Base-by-base conservation (phyloP, 2,888 invertebrate genomes). In the Eudemis profundana region DNA sequence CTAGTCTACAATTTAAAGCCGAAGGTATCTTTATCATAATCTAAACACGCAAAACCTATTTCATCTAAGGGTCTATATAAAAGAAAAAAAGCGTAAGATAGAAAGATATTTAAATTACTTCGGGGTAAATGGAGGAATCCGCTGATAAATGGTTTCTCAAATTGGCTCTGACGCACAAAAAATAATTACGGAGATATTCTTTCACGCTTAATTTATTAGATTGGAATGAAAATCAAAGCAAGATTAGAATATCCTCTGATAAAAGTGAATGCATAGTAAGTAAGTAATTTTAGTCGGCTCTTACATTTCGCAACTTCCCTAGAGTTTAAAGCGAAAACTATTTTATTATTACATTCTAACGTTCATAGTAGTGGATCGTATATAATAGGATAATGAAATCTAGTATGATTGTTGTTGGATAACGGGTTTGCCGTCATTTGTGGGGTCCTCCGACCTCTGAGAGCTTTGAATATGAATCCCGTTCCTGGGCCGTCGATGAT, bases 141-240 rank as follows among this genome's bases (percentile, higher is more conserved):
- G 38, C 57, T 62, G 66, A 67, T 23, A 57, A 66, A 67, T 67
- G 38, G 66, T 57, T 46, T 53, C 17, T 29, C 42, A 57, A 67
- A 67, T 67, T 62, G 66, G 27, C 21, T 56, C 38, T 21, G 62
- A 59, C 54, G 42, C 33, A 17, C 56, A 38, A 62, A 57, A 60
- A 62, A 62, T 62, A 57, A 62, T 67, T 67, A 67, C 23, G 46
- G 23, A 36, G n/a, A 66, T 23, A 61, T 61, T 61, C 19, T 57
- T 61, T 44, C 38, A 19, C 49, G 61, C 61, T 8, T 3, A 23
- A 51, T 51, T 38, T 64, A 51, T 59, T 44, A 51, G n/a, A 42
- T 42, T 15, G 36, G n/a, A 36, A 17, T 38, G n/a, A 12, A 44
- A 36, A 44, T 17, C 15, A 23, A 15, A 12, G 44, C n/a, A 12